phyloP scores from a whole-genome alignment of 1,140 invertebrate genomes.

The Zeugodacus cucurbitae region DNA sequence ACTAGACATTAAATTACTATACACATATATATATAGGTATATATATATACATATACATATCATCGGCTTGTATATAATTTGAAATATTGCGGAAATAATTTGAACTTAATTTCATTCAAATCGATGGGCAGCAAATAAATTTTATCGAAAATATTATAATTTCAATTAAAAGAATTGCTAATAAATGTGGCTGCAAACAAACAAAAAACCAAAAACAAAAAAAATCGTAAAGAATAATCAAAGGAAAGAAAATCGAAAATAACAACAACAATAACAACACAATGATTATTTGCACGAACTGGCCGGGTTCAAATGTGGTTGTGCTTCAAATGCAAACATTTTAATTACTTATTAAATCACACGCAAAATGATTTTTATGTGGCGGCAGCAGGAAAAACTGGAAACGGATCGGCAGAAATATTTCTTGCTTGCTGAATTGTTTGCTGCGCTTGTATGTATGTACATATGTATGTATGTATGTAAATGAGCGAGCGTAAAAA shows the following conservation, averaged over 20 bases:
- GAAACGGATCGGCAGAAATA: not conserved
- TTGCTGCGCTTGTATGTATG: not conserved
- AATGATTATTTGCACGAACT: not conserved
- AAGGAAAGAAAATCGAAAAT: not conserved
- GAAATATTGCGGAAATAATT: conserved; percentile 19
- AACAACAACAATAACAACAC: not conserved
- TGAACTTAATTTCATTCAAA: not conserved
- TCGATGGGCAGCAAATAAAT: not conserved
- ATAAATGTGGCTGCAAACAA: not conserved
- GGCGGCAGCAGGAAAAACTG: not conserved
- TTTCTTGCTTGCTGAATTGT: not conserved
- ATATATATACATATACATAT: not conserved
- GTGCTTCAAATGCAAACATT: not conserved
- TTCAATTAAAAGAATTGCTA: not conserved
- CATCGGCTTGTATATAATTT: not conserved
- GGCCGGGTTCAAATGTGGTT: conserved; percentile 16
- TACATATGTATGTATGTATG: not conserved
- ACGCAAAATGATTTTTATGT: not conserved
- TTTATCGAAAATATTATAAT: conserved; percentile 10
- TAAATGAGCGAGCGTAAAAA: too few relatives aligned
- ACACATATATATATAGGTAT: not conserved
- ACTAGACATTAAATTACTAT: too few relatives aligned
- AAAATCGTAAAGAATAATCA: not conserved
- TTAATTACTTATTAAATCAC: conserved; percentile 13
- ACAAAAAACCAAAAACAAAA: not conserved